phyloP scores from a whole-genome alignment of 2,888 invertebrate genomes.

The Herminia tarsipennalis region DNA sequence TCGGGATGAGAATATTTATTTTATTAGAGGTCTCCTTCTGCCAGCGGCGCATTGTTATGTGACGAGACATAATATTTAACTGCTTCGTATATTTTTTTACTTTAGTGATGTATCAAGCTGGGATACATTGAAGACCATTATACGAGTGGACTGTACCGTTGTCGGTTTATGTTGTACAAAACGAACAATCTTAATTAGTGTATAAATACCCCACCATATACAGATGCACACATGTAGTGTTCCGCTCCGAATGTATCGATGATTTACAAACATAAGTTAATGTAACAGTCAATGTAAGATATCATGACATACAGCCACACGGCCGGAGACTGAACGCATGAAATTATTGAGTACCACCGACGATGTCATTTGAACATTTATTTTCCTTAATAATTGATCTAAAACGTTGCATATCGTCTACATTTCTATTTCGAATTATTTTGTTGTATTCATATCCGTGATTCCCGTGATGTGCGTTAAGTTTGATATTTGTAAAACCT shows the following conservation, averaged over 20 bases:
- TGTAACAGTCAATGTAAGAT: conserved; percentile 34
- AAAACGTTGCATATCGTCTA: conserved; percentile 85
- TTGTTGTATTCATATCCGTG: conserved; percentile 79
- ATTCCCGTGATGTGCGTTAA: conserved; percentile 73
- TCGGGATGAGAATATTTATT: conserved; percentile 84
- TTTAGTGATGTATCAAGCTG: conserved; percentile 64
- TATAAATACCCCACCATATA: conserved; percentile 62
- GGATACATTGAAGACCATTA: conserved; percentile 54
- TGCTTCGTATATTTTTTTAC: conserved; percentile 74
- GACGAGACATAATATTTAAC: conserved; percentile 65
- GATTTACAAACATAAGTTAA: conserved; percentile 38
- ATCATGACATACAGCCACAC: conserved; percentile 60
- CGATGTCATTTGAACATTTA: conserved; percentile 76
- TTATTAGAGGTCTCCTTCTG: conserved; percentile 82
- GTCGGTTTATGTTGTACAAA: conserved; percentile 64
- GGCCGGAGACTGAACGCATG: conserved; percentile 70
- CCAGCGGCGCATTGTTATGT: conserved; percentile 72
- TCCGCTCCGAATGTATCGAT: conserved; percentile 53
- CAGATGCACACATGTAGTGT: conserved; percentile 48
- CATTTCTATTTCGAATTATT: conserved; percentile 82
- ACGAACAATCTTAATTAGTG: conserved; percentile 71
- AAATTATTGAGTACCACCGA: conserved; percentile 77
- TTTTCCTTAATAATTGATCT: conserved; percentile 71
- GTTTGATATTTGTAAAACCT: conserved; percentile 70
- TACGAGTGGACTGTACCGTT: conserved; percentile 51